These are phyloP conservation scores for Brachyistius frenatus DNA, from an alignment of 2,113 vertebrate species.

Conservation along the genomic window DNA sequence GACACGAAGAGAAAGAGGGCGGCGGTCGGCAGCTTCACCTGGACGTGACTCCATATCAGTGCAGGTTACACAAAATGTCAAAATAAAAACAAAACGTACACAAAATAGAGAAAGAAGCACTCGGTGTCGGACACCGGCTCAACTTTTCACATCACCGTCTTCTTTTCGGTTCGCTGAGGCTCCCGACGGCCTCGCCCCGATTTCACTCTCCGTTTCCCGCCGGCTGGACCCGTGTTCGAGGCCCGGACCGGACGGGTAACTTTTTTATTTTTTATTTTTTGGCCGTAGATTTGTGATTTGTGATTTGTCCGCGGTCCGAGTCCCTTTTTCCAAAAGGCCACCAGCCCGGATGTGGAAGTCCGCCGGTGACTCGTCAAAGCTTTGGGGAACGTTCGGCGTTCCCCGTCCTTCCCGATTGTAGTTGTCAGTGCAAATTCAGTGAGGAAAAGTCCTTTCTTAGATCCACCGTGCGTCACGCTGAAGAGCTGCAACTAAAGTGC, in stretches of 20 bases:
- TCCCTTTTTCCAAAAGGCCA: slow-evolving; percentile 3
- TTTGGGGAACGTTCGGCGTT: background rate
- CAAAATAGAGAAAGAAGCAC: background rate
- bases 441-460: slow-evolving; percentile 72
- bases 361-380: slow-evolving; percentile 36
- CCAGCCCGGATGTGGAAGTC: slow-evolving; percentile 4
- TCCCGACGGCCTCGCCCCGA: slow-evolving; percentile 41
- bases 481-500: slow-evolving; percentile 74
- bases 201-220: background rate
- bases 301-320: background rate
- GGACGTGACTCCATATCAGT: slow-evolving; percentile 37
- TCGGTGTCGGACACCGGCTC: slow-evolving; percentile 8
- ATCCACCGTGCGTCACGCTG: slow-evolving; percentile 81
- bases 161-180: slow-evolving; percentile 35
- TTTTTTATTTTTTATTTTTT: background rate
- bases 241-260: background rate
- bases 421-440: slow-evolving; percentile 86
- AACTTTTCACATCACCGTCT: slow-evolving; percentile 45
- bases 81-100: too few relatives aligned
- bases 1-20: too few relatives aligned
- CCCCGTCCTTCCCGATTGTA: slow-evolving; percentile 4
- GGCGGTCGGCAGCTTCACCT: background rate
- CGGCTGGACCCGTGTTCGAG: slow-evolving; percentile 20
- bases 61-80: slow-evolving; percentile 17
- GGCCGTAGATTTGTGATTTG: background rate